These are phyloP conservation scores for Lingula anatina DNA, from an alignment of 2,888 invertebrate genomes.

Conservation along the genomic window DNA sequence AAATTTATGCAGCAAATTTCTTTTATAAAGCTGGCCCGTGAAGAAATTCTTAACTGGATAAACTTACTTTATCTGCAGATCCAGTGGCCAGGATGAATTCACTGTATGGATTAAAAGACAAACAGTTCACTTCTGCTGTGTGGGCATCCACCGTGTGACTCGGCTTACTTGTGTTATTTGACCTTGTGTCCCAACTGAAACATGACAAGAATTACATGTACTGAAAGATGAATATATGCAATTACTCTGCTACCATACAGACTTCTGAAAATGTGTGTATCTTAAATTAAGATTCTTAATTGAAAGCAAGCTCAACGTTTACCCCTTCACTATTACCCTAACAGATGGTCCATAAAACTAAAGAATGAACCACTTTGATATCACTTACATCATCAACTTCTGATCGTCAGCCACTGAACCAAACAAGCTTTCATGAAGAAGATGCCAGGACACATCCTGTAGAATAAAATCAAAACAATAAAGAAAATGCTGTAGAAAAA, in stretches of 20 bases:
- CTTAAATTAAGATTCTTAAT: neutral
- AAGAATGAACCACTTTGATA: neutral
- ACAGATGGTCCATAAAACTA: neutral
- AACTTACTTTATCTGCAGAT: slow-evolving; percentile 86
- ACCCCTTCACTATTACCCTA: too few relatives aligned
- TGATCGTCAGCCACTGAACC: slow-evolving; percentile 99
- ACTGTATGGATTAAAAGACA: slow-evolving; percentile 98
- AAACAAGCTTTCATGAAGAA: slow-evolving; percentile 94
- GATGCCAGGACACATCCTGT: slow-evolving; percentile 89
- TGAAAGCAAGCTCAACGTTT: neutral
- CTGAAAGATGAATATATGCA: too few relatives aligned
- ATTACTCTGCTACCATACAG: too few relatives aligned
- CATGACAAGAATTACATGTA: neutral
- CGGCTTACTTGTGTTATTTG: slow-evolving; percentile 92
- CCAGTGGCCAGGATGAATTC: slow-evolving; percentile 99
- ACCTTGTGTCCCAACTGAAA: slow-evolving; percentile 93
- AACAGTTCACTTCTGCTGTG: slow-evolving; percentile 97
- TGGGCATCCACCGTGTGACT: slow-evolving; percentile 99
- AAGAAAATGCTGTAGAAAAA: too few relatives aligned
- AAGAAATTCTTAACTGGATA: too few relatives aligned
- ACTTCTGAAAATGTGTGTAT: neutral
- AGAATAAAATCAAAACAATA: too few relatives aligned
- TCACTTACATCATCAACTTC: slow-evolving; percentile 78
- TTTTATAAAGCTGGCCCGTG: too few relatives aligned
- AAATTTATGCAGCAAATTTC: too few relatives aligned